These are phyloP conservation scores for Crepidodera aurea DNA, from an alignment of 2,888 invertebrate species.

Conservation along the genomic window DNA sequence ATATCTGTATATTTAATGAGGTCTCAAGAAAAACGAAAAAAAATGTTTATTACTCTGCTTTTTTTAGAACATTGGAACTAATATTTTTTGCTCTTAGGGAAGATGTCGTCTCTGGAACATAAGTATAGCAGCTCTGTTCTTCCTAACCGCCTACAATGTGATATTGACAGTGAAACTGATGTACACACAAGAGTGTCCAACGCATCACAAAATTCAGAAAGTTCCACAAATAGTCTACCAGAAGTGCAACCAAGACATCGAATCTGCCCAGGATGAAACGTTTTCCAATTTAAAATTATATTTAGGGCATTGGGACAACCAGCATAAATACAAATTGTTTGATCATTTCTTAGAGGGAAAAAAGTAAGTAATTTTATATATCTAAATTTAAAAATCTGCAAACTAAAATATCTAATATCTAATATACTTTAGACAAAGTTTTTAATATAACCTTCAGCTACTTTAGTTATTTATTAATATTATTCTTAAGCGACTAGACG, in stretches of 20 bases:
- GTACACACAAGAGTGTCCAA: constrained; percentile 54
- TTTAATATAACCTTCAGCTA: too few species aligned
- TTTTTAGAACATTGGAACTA: too few species aligned
- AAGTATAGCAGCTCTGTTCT: constrained; percentile 70
- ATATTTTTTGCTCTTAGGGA: constrained; percentile 47
- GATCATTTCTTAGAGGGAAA: constrained; percentile 78
- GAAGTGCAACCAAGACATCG: constrained; percentile 37
- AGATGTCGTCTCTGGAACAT: constrained; percentile 75
- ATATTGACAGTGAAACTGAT: constrained; percentile 67
- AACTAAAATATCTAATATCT: neutral
- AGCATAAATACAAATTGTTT: constrained; percentile 74
- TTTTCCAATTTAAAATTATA: constrained; percentile 70
- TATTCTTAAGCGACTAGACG: too few species aligned
- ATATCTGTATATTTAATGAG: too few species aligned
- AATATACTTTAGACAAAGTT: too few species aligned
- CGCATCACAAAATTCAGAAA: constrained; percentile 34
- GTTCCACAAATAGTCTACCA: constrained; percentile 41
- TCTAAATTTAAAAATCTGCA: neutral
- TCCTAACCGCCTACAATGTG: constrained; percentile 72
- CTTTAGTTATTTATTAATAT: too few species aligned
- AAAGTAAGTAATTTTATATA: constrained; percentile 9
- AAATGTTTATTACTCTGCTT: too few species aligned
- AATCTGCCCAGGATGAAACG: constrained; percentile 48
- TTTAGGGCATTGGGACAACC: constrained; percentile 79
- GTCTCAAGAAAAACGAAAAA: too few species aligned